Evolutionary conservation across 2,888 invertebrate species (phyloP), one percentile per base, ranked within the genome.

Genomic region (Biston betularia): DNA sequence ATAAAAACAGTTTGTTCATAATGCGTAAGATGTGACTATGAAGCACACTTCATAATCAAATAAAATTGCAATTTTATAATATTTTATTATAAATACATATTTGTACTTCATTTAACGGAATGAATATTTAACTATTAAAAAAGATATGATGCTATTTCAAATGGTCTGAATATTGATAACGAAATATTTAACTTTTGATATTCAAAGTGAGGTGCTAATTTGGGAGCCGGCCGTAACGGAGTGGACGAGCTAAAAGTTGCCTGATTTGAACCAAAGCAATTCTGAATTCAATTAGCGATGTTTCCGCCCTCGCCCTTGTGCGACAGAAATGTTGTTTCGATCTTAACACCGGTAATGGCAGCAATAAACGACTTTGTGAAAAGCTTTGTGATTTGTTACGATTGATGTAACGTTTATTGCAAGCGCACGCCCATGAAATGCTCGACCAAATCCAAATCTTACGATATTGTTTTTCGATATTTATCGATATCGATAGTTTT

Each of bases 241-340:
- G 54, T 45, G 60, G 55, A 54, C 55, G 65, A 62, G 46, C 68
- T 61, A 52, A 78, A 78, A 71, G 73, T 73, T 66, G 68, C 69
- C 64, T 69, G 69, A 69, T 71, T 74, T 53, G 24, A 60, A 64
- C 67, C 70, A 69, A 70, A 75, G 70, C 71, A 74, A 79, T 82
- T 79, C 73, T 69, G 70, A 81, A 82, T 79, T 79, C 73, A 81
- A 79, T 82, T 78, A 80, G 75, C 75, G 77, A 80, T 77, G 76
- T 82, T 84, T 81, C 73, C 77, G 76, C 78, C 71, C 70, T 63
- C 60, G 34, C 38, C 57, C 35, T 61, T 53, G 45, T 76, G 50
- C 69, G 75, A 61, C 72, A 67, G 40, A 76, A 84, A 80, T 81
- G 80, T 78, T 76, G 75, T 76, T 77, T 76, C 71, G 72, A 48